phyloP scores from a whole-genome alignment of 2,888 invertebrate species.

The Lamellibrachia satsuma region DNA sequence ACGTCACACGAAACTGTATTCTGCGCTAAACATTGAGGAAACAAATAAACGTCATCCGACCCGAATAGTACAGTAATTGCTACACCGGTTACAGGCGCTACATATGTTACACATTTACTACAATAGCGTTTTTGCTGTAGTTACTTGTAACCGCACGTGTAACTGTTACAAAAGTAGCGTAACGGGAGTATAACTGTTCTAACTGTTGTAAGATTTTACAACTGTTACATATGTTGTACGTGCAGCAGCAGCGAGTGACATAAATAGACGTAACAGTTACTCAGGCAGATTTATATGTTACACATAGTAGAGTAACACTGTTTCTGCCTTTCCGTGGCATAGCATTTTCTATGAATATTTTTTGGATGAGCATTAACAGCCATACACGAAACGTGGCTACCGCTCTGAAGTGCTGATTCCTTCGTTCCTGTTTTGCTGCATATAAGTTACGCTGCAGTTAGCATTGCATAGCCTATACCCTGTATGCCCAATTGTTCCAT shows the following conservation, averaged over 20 bases:
- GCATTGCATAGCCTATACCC: background rate
- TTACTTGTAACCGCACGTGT: background rate
- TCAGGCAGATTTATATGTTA: too few relatives aligned
- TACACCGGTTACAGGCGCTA: background rate
- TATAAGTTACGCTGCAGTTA: background rate
- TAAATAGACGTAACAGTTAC: too few relatives aligned
- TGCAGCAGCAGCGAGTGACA: too few relatives aligned
- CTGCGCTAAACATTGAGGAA: background rate
- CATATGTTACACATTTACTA: background rate
- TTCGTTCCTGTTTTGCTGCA: background rate
- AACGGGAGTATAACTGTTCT: background rate
- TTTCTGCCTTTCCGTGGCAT: background rate
- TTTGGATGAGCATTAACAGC: background rate
- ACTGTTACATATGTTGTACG: background rate
- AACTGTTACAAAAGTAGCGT: background rate
- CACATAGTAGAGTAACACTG: too few relatives aligned
- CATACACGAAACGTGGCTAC: background rate
- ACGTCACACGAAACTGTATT: background rate
- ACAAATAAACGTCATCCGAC: background rate
- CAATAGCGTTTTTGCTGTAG: background rate
- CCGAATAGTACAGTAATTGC: background rate
- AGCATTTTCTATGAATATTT: background rate
- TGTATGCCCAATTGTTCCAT: background rate
- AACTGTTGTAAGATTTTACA: background rate
- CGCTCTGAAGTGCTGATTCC: background rate